Evolutionary conservation across 2,113 vertebrate genomes (phyloP).

Genomic region (Enhydra lutris): DNA sequence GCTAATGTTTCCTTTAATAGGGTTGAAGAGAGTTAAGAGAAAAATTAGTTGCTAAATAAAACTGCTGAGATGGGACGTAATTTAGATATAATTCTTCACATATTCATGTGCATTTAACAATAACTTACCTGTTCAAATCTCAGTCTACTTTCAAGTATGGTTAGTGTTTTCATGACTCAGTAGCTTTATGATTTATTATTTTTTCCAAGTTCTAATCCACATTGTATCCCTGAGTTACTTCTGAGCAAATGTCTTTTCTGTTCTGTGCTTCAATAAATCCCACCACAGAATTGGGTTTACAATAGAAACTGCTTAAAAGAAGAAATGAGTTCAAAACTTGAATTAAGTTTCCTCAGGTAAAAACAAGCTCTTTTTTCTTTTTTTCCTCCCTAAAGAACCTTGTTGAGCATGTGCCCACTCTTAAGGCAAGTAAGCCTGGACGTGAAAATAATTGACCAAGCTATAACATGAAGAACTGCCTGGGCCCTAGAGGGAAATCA

Average conservation of each 20-base stretch:
- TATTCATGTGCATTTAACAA: not conserved
- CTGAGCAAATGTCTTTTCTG: conserved; percentile 59
- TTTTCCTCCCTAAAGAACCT: not conserved
- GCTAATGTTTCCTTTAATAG: conserved; percentile 8
- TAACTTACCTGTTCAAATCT: not conserved
- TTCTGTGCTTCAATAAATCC: conserved; percentile 68
- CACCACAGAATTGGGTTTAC: conserved; percentile 53
- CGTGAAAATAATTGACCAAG: conserved; percentile 46
- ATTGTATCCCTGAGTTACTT: conserved; percentile 56
- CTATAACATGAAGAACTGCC: not conserved
- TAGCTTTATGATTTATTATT: conserved; percentile 50
- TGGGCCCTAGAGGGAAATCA: not conserved
- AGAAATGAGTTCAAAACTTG: conserved; percentile 71
- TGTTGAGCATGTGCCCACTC: conserved; percentile 37
- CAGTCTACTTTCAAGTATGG: conserved; percentile 16
- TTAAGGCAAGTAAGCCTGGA: conserved; percentile 35
- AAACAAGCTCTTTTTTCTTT: conserved; percentile 4
- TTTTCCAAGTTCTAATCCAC: conserved; percentile 39
- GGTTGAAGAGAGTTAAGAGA: conserved; percentile 34
- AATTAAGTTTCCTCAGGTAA: conserved; percentile 65
- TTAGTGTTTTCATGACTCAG: conserved; percentile 10
- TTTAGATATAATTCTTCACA: conserved; percentile 5
- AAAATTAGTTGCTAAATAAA: conserved; percentile 42
- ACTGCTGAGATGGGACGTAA: conserved; percentile 15
- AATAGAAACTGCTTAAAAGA: conserved; percentile 53